Percentiles rank a stretch among this genome's conserved stretches.
Conservation (phyloP, 2,888 invertebrate genomes). For the Trachelus troglodyta region DNA sequence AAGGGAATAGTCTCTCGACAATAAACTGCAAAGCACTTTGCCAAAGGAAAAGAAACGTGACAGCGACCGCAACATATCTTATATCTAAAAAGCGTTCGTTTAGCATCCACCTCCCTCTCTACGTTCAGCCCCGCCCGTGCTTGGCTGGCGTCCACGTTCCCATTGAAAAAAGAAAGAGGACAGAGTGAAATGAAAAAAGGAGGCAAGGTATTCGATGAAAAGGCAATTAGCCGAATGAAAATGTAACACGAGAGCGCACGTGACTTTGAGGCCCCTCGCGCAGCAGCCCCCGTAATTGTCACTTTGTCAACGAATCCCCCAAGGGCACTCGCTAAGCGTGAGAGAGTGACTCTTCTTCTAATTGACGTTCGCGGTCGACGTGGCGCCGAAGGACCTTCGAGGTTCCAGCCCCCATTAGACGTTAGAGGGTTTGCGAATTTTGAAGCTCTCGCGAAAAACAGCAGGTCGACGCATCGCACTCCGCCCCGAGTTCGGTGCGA, state of each 20-base stretch:
- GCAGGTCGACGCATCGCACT: too few relatives aligned
- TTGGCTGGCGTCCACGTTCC: background rate
- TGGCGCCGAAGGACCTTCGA: too few relatives aligned
- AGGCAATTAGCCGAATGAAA: slow-evolving; percentile 66
- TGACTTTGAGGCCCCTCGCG: slow-evolving; percentile 48
- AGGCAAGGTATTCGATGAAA: slow-evolving; percentile 46
- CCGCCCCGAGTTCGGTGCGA: too few relatives aligned
- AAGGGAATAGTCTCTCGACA: slow-evolving; percentile 5
- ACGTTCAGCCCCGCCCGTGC: too few relatives aligned
- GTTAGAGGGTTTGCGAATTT: too few relatives aligned
- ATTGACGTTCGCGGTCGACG: slow-evolving; percentile 43
- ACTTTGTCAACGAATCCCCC: slow-evolving; percentile 60
- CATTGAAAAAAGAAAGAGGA: slow-evolving; percentile 5
- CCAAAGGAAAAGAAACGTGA: too few relatives aligned
- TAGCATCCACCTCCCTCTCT: too few relatives aligned
- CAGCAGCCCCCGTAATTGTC: slow-evolving; percentile 57
- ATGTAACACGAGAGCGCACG: slow-evolving; percentile 66
- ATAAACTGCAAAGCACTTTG: too few relatives aligned
- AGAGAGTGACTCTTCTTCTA: slow-evolving; percentile 45
- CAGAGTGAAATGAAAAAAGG: slow-evolving; percentile 10
- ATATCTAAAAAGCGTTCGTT: too few relatives aligned
- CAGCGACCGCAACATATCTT: too few relatives aligned
- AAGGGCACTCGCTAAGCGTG: slow-evolving; percentile 38
- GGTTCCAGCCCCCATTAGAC: too few relatives aligned
- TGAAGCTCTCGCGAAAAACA: too few relatives aligned